Evolutionary conservation across 2,888 invertebrate species (phyloP), one percentile per base, ranked within the genome.

Genomic region (Tachystola acroxantha): DNA sequence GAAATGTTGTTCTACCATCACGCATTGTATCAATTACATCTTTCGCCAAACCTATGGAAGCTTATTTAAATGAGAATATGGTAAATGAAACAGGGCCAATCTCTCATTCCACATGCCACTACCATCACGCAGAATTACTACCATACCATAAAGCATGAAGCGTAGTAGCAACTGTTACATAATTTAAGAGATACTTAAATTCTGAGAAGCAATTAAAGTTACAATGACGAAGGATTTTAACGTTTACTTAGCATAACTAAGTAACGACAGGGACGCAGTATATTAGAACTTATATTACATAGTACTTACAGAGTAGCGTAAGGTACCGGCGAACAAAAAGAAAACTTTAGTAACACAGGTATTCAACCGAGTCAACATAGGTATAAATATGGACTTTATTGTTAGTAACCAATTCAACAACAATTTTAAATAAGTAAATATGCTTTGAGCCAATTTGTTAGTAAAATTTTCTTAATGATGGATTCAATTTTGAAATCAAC

Each of bases 271-370:
- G 32, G 52, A 49, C 50, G 53, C 60, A 61, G 53, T 61, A 62
- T 52, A 62, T 52, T 57, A 57, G 57, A 64, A 63, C 60, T 60
- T 66, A 65, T 73, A 73, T 72, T 71, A 77, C 73, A 65, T 74
- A 75, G 77, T 80, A 74, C 73, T 74, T 77, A 81, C 82, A 78
- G 72, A 67, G 68, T 74, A 74, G 64, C 55, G 60, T 62, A 62
- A 66, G 58, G 67, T 71, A 66, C 64, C 66, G 64, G 71, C 50
- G 60, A 58, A 69, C 67, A 71, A 68, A 73, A 79, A 76, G 70
- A 74, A 69, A 75, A 69, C 55, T 72, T 74, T 71, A 76, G 58
- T 75, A 75, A 72, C 70, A 76, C 61, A 58, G 61, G 63, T 19
- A 16, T 10, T 12, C 5, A 10, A 16, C 74, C 72, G 67, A 73